A percentile compares a stretch with the other conserved stretches of the same genome.
Evolutionary conservation across 2,113 vertebrate genomes (phyloP).

Genomic region (Charina bottae): DNA sequence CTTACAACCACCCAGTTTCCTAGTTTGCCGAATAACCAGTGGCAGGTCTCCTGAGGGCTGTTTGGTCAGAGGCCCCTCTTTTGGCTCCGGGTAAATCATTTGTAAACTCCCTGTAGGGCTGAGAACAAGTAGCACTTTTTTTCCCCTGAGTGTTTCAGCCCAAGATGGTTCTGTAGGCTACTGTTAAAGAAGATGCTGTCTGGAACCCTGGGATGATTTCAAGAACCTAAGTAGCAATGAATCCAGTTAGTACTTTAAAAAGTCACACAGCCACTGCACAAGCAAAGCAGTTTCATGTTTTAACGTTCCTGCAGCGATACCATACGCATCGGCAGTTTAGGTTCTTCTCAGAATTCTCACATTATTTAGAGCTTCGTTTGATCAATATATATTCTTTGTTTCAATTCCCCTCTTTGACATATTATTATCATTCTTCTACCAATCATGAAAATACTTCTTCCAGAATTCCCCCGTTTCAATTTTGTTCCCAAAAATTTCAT

Average conservation of each 20-base stretch:
- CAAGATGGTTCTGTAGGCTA: background rate
- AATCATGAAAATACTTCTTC: too few species aligned
- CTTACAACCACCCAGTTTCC: background rate
- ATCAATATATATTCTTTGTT: too few species aligned
- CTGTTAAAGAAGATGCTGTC: background rate
- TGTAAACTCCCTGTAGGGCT: background rate
- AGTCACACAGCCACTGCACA: rapidly evolving
- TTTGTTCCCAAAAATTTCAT: too few species aligned
- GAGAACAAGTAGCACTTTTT: background rate
- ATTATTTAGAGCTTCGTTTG: background rate
- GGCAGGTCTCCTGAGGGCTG: background rate
- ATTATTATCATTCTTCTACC: too few species aligned
- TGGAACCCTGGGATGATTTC: background rate
- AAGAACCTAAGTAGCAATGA: background rate
- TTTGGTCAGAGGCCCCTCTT: background rate
- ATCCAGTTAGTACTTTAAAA: background rate
- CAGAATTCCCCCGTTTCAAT: too few species aligned
- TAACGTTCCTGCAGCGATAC: background rate
- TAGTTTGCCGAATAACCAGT: background rate
- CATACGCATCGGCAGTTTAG: background rate
- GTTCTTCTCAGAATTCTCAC: background rate
- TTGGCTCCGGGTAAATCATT: background rate
- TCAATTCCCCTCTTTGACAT: too few species aligned
- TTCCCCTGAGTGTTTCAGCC: background rate
- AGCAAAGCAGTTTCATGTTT: background rate